Base-by-base conservation (phyloP, 2,888 invertebrate species). In the Drosophila meridionalis region DNA sequence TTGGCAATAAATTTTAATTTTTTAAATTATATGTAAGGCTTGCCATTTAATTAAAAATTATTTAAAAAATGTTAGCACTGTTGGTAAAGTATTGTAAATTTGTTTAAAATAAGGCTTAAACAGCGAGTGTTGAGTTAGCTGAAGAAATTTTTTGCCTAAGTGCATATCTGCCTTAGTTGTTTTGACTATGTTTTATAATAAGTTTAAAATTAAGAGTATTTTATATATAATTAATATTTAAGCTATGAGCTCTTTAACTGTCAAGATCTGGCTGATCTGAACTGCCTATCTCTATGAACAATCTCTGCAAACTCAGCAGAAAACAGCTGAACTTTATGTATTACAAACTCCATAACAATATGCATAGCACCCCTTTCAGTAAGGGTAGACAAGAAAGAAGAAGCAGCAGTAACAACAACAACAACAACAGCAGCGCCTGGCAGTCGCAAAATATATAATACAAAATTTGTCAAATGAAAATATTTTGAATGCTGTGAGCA, bases 401-500 rank as follows among this genome's bases (percentile, higher is more conserved):
- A 20, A 45, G 43, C 43, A 43, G 9, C 3, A 47, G 12, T 20
- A 26, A 4, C 43, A 20, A 2, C 30, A 28, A 12, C 55, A 34
- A 12, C 34, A 32, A 1, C 28, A 30, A 2, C 40, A 12, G 20
- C 56, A 42, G 40, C 56, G 11, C 6, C 20, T 14, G 47, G 28
- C 34, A 36, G 26, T 38, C 36, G 26, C 53, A 45, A 45, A 53
- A 57, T 12, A 69, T 75, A 57, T 76, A 69, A 62, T 76, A 47
- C 62, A 50, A 75, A 69, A 75, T 87, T 88, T 87, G 88, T 89
- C 90, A 84, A 88, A 88, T 86, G 86, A 82, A 85, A 84, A 89
- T 90, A 90, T 84, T 84, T 84, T 66, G 74, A 79, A 79, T 82
- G 78, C 78, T 78, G 30, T 9, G 48, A 60, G 64, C 68, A 42